phyloP scores from a whole-genome alignment of 2,797 vertebrate genomes.

The Pseudomugil tenellus region DNA sequence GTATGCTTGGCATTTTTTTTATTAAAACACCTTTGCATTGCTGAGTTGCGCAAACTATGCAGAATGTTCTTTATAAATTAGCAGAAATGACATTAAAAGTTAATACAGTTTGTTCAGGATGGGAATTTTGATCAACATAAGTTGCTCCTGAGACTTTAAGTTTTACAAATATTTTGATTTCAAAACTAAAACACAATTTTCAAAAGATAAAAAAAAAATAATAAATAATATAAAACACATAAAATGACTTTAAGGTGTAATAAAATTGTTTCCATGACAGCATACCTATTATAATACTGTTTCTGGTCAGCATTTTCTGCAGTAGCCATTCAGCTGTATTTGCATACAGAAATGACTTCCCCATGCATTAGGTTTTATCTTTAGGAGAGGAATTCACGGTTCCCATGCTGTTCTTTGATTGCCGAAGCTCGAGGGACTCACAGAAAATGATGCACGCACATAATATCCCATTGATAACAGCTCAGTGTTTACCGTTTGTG shows the following conservation, averaged over 20 bases:
- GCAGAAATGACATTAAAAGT: background rate
- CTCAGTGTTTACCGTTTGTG: background rate
- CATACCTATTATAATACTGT: background rate
- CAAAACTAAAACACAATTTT: background rate
- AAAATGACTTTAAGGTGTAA: background rate
- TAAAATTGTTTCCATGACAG: background rate
- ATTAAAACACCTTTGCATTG: background rate
- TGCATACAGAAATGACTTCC: background rate
- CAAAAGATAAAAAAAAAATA: background rate
- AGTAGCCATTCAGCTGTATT: background rate
- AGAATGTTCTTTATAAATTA: constrained; percentile 1
- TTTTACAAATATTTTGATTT: background rate
- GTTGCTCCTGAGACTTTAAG: background rate
- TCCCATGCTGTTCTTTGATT: background rate
- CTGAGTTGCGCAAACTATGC: background rate
- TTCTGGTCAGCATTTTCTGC: background rate
- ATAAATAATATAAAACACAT: background rate
- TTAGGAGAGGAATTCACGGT: background rate
- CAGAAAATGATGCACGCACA: background rate
- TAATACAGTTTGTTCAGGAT: background rate
- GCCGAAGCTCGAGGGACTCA: background rate
- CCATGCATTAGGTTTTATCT: background rate
- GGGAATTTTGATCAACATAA: too few relatives aligned
- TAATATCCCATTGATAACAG: too few relatives aligned
- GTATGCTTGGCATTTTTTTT: background rate